phyloP scores from a whole-genome alignment of 2,888 invertebrate species.

The Torymus aiolomorphi region DNA sequence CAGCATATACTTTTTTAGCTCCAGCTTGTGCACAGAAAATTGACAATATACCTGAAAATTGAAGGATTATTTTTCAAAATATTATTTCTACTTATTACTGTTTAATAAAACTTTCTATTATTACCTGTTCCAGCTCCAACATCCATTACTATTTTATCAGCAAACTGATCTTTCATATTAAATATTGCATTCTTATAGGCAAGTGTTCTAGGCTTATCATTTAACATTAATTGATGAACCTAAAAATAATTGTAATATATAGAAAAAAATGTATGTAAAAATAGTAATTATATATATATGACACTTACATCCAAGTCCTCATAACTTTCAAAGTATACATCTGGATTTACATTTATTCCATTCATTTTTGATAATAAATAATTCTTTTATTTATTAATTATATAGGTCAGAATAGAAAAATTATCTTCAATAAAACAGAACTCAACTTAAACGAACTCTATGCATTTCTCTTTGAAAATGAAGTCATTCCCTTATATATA shows the following conservation, averaged over 20 bases:
- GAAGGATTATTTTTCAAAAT: constrained; percentile 14
- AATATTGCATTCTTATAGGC: constrained; percentile 89
- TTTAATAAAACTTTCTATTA: constrained; percentile 29
- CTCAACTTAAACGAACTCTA: no score
- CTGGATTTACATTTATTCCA: constrained; percentile 54
- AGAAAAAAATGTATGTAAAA: constrained; percentile 18
- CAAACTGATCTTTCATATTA: constrained; percentile 81
- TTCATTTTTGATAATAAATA: constrained; percentile 44
- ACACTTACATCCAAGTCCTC: constrained; percentile 84
- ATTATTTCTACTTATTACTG: not conserved
- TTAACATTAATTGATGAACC: constrained; percentile 89
- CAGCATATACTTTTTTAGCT: constrained; percentile 90
- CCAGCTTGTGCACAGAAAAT: constrained; percentile 93
- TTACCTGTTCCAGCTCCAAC: constrained; percentile 88
- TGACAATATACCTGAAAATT: constrained; percentile 84
- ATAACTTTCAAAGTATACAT: constrained; percentile 83
- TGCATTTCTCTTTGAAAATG: no score
- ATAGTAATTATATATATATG: constrained; percentile 15
- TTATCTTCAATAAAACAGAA: no score
- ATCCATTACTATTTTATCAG: constrained; percentile 89
- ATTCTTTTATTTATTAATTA: no score
- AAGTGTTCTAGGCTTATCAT: constrained; percentile 85
- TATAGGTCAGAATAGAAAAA: constrained; percentile 30
- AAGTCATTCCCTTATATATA: no score
- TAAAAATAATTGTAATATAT: constrained; percentile 71